phyloP scores from a whole-genome alignment of 2,797 vertebrate genomes.

The Alectoris magna region DNA sequence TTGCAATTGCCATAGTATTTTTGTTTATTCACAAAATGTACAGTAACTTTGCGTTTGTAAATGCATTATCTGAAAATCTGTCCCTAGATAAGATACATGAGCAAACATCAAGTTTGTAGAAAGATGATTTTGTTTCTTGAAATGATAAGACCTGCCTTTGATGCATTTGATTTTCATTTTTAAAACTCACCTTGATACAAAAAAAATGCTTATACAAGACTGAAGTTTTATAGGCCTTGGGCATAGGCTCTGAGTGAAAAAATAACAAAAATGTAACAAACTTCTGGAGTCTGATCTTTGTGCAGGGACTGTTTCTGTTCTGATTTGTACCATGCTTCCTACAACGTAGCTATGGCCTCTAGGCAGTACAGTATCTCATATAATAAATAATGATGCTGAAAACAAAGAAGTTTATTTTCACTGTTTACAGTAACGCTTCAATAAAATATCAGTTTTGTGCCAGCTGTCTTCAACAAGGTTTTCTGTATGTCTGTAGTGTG shows the following conservation, averaged over 20 bases:
- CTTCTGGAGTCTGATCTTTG: background rate
- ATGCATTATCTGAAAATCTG: background rate
- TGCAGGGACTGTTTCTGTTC: background rate
- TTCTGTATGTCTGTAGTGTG: background rate
- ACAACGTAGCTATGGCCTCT: background rate
- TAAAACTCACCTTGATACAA: background rate
- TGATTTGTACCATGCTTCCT: background rate
- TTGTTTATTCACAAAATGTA: background rate
- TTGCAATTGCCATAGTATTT: background rate
- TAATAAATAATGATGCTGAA: background rate
- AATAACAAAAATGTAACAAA: background rate
- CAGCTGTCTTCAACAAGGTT: background rate
- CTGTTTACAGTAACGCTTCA: background rate
- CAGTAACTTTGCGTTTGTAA: background rate
- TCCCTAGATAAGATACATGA: background rate
- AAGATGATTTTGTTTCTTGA: background rate
- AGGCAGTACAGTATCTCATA: background rate
- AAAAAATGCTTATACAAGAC: background rate
- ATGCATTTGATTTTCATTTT: background rate
- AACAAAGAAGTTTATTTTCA: background rate
- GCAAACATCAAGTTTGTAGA: background rate
- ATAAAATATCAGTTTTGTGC: background rate
- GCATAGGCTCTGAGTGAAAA: background rate
- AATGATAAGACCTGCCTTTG: background rate
- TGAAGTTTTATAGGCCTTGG: background rate